Base-by-base conservation (phyloP, 2,888 invertebrate genomes). In the Lucinisca nassula region DNA sequence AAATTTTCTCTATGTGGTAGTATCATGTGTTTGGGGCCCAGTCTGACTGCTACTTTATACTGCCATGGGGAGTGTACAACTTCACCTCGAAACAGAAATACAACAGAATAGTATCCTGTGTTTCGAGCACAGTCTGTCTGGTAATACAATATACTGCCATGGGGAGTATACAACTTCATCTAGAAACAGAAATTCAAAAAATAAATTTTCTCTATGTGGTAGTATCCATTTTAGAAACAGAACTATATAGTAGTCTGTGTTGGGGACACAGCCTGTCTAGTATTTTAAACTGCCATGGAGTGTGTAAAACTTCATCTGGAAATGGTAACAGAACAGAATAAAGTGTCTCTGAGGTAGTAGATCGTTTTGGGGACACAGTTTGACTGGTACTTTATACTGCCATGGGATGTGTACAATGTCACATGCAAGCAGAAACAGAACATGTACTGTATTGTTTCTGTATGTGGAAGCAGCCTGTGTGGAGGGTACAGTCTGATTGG, bases 21-120 rank as follows among this genome's bases (percentile, higher is more conserved):
- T 99, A 99, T 0, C 99, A 99, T 96, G 98, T 99, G 90, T 98
- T 99, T 0, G 99, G 99, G 10, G 99, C 99, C 96, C 99, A 99
- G 96, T 99, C 99, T 0, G 99, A 99, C 95, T 98, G 98, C 95
- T 99, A 98, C 96, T 99, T 99, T 35, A 99, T 97, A 95, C 98
- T 98, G 17, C 99, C 99, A 96, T 98, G 98, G 96, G 98, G 98
- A 0, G 99, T 99, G 91, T 98, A 98, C 92, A 95, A 87, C 90
- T 95, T 95, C 61, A 96, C 94, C n/a, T n/a, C n/a, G n/a, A n/a
- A n/a, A n/a, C n/a, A n/a, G n/a, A n/a, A n/a, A n/a, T n/a, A n/a
- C n/a, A n/a, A n/a, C n/a, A n/a, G n/a, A n/a, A 96, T 99, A 99
- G 96, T 99, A 99, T 0, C 99, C 99, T 96, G 98, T 99, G 90